Base-by-base conservation (phyloP, 1,140 invertebrate genomes). In the Dinothrombium tinctorium region DNA sequence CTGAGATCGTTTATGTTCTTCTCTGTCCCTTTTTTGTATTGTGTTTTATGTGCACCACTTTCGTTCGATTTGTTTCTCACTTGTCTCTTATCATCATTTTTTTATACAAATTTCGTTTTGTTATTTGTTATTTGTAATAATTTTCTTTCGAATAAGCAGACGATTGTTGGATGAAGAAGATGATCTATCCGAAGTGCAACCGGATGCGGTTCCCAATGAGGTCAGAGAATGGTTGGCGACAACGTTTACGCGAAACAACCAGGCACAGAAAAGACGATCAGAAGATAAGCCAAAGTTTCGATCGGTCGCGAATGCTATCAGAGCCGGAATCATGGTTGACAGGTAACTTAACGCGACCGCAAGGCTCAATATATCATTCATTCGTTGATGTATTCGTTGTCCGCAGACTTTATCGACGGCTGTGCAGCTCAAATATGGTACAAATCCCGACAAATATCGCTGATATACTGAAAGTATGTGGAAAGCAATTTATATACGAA, bases 291-390 rank as follows among this genome's bases (percentile, higher is more conserved):
- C 66, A 6, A 60, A 62, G 40, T 92, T 94, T 61, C 70, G 81
- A 38, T 84, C 82, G 32, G 89, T 95, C 40, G 89, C 89, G n/a
- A 83, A 95, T 55, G 89, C 86, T 43, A 94, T 95, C 49, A 66
- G 89, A 12, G 87, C 89, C 1, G 89, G 89, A 19, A 90, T 95
- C 51, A 90, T 95, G 64, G 89, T 95, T 47, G 89, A 94, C 58
- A 73, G 82, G 65, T 66, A 47, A 40, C 47, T 29, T 11, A 28
- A 28, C n/a, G n/a, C n/a, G n/a, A n/a, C n/a, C n/a, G n/a, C n/a
- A n/a, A 15, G 20, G 36, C 12, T 23, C 22, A 4, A 21, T 14
- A 24, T 25, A 11, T 42, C 26, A 23, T 42, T 42, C 21, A 7
- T n/a, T 8, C 7, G 21, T 40, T 35, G n/a, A n/a, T n/a, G n/a